A percentile compares a stretch with the other conserved stretches of the same genome.
phyloP scores from a whole-genome alignment of 2,113 vertebrate genomes.

The Vidua chalybeata region DNA sequence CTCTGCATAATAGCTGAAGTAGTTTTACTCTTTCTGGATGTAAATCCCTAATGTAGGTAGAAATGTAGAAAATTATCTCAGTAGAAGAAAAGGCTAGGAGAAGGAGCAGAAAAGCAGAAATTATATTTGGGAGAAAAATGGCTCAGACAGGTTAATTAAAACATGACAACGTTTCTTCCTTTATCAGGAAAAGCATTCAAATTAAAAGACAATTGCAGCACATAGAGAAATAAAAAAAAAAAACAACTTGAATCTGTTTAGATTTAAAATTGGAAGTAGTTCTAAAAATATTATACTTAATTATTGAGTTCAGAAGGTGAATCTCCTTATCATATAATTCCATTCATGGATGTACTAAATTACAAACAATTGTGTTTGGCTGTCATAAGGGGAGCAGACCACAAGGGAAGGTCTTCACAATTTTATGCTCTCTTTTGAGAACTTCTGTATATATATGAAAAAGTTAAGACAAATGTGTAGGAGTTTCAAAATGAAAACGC shows the following conservation, averaged over 20 bases:
- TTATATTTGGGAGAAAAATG: neutral
- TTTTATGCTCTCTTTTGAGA: neutral
- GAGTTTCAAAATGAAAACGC: neutral
- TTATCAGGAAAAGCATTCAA: neutral
- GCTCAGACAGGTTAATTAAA: neutral
- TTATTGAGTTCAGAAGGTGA: neutral
- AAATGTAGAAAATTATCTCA: neutral
- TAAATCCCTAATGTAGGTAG: neutral
- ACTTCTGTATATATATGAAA: neutral
- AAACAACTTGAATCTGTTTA: neutral
- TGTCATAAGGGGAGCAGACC: neutral
- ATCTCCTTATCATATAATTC: neutral
- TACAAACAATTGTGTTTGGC: neutral
- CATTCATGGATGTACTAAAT: neutral
- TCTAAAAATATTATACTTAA: neutral
- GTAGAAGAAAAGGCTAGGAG: neutral
- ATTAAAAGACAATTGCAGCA: neutral
- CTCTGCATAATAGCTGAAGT: neutral
- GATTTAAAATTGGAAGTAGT: neutral
- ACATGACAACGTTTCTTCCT: neutral
- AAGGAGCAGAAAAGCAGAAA: neutral
- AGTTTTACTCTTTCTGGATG: neutral
- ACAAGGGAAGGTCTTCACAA: neutral
- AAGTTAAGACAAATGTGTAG: neutral
- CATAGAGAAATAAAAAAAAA: neutral